Evolutionary conservation across 2,888 invertebrate species (phyloP), one percentile per base, ranked within the genome.

Genomic region (Erebia palarica): DNA sequence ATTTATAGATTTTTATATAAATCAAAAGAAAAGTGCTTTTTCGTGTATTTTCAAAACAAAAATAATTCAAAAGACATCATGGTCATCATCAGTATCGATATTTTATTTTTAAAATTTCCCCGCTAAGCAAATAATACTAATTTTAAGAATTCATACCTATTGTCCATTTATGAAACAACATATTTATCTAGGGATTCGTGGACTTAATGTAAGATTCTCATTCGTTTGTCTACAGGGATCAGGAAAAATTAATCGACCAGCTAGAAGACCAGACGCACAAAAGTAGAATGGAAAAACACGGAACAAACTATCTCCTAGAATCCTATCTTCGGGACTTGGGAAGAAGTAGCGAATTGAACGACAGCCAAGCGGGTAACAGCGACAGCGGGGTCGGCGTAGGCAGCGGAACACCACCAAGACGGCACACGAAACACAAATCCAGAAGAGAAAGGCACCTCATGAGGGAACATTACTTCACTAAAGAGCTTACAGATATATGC

Each of bases 241-340:
- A 96, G 83, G 97, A 97, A 84, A 95, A 95, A 80, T 95, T 97
- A 80, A 97, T 97, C 78, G 96, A 96, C 75, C 95, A 95, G 80
- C 94, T 96, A 78, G 97, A 97, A 91, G 96, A 96, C 81, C 96
- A 96, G 82, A 96, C 96, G 44, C 97, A 97, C 86, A 95, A 95
- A 76, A 95, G 94, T 60, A 91, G 96, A 64, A 95, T 96, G 87
- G 94, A 96, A 76, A 96, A 96, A 80, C 95, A 96, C 81, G 97
- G 97, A 18, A 96, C 96, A 75, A 97, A 97, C 86, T 97, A 97
- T 84, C 93, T 97, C 64, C 91, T 97, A 16, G 96, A 97, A 85
- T 96, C 97, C 1, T 97, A 97, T 83, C 92, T 97, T 21, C 84
- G 92, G 49, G 93, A 93, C 76, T 80, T 93, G 0, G 92, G 92